A percentile compares a stretch with the other conserved stretches of the same genome.
phyloP scores from a whole-genome alignment of 1,140 invertebrate genomes.

The Tribolium castaneum region DNA sequence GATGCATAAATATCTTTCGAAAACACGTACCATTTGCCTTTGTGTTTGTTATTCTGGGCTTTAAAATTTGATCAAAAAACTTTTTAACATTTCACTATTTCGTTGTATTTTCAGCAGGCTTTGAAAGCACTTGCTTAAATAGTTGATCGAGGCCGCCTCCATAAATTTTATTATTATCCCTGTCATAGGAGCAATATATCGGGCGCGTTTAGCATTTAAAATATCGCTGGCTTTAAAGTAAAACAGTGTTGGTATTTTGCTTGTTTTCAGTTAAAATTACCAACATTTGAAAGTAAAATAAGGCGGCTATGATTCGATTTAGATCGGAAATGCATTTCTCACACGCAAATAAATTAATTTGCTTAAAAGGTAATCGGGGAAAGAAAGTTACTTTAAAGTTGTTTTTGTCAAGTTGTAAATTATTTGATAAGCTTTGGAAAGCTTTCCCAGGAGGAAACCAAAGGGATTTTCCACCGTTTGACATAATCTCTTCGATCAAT shows the following conservation, averaged over 20 bases:
- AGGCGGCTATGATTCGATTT: background rate
- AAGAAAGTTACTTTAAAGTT: background rate
- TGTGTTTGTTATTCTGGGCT: background rate
- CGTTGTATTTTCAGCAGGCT: background rate
- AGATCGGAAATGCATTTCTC: background rate
- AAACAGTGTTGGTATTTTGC: background rate
- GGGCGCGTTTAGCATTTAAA: background rate
- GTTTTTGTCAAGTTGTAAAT: background rate
- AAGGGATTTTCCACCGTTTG: background rate
- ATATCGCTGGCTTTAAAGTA: background rate
- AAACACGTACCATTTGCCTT: too few relatives aligned
- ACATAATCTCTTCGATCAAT: background rate
- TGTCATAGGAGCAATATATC: background rate
- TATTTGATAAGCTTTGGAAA: background rate
- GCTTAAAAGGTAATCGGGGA: background rate
- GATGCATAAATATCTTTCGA: too few relatives aligned
- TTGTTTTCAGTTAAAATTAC: background rate
- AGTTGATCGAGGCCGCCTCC: background rate
- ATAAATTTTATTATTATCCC: background rate
- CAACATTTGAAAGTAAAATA: background rate
- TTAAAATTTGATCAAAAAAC: background rate
- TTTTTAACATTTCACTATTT: background rate
- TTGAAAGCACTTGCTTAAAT: background rate
- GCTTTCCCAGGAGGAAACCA: background rate
- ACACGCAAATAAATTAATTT: background rate